A percentile compares a stretch with the other conserved stretches of the same genome.
Conservation (phyloP, 1,140 invertebrate genomes). For the Neuroterus valhalla region DNA sequence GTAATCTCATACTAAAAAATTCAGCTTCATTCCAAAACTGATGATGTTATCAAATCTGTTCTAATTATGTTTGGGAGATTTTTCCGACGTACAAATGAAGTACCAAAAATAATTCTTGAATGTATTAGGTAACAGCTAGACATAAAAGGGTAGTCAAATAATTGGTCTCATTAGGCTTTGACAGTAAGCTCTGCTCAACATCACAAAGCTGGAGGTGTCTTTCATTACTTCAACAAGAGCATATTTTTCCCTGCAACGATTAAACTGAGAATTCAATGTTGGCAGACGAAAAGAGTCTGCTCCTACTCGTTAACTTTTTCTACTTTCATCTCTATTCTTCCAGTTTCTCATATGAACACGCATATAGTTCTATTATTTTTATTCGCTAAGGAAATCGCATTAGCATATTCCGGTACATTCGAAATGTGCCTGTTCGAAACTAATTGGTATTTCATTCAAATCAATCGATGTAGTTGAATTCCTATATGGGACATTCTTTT, state of each 20-base stretch:
- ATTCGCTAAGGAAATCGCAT: no score
- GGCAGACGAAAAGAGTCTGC: neutral
- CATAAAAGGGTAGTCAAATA: slow-evolving; percentile 9
- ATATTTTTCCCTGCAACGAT: slow-evolving; percentile 4
- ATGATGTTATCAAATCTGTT: no score
- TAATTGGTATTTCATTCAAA: no score
- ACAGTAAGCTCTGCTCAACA: neutral
- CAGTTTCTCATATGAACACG: neutral
- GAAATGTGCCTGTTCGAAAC: no score
- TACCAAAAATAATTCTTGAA: no score
- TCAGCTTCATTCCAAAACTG: no score
- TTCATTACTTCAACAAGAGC: slow-evolving; percentile 33
- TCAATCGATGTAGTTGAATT: no score
- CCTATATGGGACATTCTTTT: no score
- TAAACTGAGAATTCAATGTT: slow-evolving; percentile 30
- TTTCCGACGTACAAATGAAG: no score
- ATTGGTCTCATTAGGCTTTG: slow-evolving; percentile 28
- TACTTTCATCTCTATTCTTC: neutral
- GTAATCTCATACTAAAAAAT: no score
- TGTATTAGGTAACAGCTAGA: neutral
- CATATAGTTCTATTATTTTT: neutral
- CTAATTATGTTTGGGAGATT: no score
- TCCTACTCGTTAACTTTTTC: neutral
- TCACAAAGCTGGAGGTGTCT: slow-evolving; percentile 40
- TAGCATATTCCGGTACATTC: no score